Evolutionary conservation across 2,797 vertebrate genomes (phyloP).

Genomic region (Microchirus variegatus): DNA sequence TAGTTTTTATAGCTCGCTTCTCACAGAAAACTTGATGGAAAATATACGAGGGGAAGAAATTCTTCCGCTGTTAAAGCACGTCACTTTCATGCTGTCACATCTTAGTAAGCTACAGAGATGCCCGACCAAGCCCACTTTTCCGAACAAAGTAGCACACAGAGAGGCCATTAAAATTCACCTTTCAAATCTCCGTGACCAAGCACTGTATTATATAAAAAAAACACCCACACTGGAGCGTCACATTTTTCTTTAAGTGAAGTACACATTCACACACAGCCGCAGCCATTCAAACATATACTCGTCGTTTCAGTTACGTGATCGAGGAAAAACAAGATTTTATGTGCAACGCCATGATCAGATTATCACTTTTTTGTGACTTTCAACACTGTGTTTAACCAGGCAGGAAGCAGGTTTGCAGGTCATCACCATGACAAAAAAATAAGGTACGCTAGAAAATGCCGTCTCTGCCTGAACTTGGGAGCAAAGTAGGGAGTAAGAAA

Average conservation of each 20-base stretch:
- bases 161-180: conserved; percentile 33
- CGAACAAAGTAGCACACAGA: conserved; percentile 41
- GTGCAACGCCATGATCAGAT: conserved; percentile 57
- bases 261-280: conserved; percentile 41
- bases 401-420: conserved; percentile 48
- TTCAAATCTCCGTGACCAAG: conserved; percentile 34
- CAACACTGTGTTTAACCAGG: conserved; percentile 42
- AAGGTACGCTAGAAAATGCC: conserved; percentile 36
- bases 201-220: conserved; percentile 28
- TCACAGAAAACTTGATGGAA: conserved; percentile 24
- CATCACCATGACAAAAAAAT: conserved; percentile 48
- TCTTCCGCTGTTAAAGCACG: conserved; percentile 42
- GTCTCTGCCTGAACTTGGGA: conserved; percentile 44
- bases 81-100: conserved; percentile 58
- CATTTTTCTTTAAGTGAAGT: conserved; percentile 37
- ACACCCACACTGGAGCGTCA: conserved; percentile 8
- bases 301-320: conserved; percentile 40
- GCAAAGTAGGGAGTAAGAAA: conserved; percentile 19
- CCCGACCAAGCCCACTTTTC: conserved; percentile 20
- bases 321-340: conserved; percentile 44
- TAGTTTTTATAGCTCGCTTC: conserved; percentile 33
- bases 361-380: conserved; percentile 49
- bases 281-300: conserved; percentile 35
- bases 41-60: conserved; percentile 28
- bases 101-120: conserved; percentile 31